Evolutionary conservation across 1,140 invertebrate genomes (phyloP).

Genomic region (Euwallacea fornicatus): DNA sequence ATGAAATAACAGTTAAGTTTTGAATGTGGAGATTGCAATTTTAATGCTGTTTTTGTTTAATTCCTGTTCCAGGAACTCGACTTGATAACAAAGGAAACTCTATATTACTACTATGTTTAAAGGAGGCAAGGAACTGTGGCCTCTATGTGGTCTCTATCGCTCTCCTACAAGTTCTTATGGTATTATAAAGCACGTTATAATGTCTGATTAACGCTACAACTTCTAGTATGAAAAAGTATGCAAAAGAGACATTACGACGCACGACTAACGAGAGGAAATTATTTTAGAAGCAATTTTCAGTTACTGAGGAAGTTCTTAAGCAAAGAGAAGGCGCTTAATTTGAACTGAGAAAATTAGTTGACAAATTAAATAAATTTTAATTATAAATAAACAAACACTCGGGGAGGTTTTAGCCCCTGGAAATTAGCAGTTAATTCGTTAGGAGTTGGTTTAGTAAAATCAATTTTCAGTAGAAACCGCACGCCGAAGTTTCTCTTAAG

Average conservation of each 20-base stretch:
- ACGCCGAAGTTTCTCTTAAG: slow-evolving; percentile 15
- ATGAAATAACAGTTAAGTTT: slow-evolving; percentile 36
- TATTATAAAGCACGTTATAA: neutral
- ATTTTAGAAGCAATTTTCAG: slow-evolving; percentile 14
- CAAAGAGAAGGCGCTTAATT: slow-evolving; percentile 26
- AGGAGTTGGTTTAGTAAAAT: slow-evolving; percentile 25
- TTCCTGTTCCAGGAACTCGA: neutral
- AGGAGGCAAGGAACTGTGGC: neutral
- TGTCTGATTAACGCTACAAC: neutral
- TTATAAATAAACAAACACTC: slow-evolving; percentile 31
- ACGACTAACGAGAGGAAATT: slow-evolving; percentile 6
- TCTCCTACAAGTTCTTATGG: neutral
- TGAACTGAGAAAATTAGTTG: slow-evolving; percentile 23
- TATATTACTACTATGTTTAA: too few species aligned
- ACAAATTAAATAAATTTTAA: slow-evolving; percentile 33
- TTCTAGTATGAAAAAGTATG: neutral
- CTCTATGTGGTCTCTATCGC: neutral
- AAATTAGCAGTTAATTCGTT: slow-evolving; percentile 31
- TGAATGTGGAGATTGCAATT: slow-evolving; percentile 32
- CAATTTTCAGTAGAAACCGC: slow-evolving; percentile 25
- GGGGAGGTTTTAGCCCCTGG: slow-evolving; percentile 18
- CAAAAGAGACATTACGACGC: neutral
- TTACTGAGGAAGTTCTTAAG: slow-evolving; percentile 14
- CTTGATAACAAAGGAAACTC: neutral
- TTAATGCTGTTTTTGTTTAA: slow-evolving; percentile 33